Evolutionary conservation across 2,797 vertebrate species (phyloP), one percentile per base, ranked within the genome.

Genomic region (Microctenopoma stevenorrisi): DNA sequence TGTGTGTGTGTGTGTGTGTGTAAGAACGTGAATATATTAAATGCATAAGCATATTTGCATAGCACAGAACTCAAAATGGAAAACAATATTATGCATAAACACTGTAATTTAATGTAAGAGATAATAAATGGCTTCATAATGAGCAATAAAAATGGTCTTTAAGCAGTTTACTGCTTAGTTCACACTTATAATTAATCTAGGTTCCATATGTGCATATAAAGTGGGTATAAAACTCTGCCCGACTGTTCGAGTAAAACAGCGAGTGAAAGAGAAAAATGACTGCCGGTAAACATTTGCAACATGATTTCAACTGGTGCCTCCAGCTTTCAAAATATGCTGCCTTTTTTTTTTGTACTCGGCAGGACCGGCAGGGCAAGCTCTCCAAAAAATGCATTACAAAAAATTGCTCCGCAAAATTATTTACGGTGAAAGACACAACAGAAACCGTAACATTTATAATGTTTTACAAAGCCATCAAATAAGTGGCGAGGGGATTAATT

Each of bases 401-500:
- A 82, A 71, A 81, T 50, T 64, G 72, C 81, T 82, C 74, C 63
- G 61, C 58, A 70, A 90, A 88, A 91, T 91, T 89, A 93, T 93
- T 89, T 88, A 90, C 77, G 50, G 83, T 59, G 68, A 82, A 89
- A 86, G 48, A 65, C 87, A 90, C 82, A 90, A 89, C 86, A 89
- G 86, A 91, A 91, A 89, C 89, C 82, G 84, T 90, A 93, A 93
- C 92, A 94, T 94, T 92, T 91, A 92, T 91, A 92, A 94, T 94
- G 93, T 94, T 95, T 94, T 95, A 95, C 94, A 94, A 94, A 94
- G 88, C 92, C 94, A 94, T 94, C 94, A 94, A 91, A 94, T 93
- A 96, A 95, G 94, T 92, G 93, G 92, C 92, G 91, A 91, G 88
- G 86, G 93, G 93, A 96, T 94, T 96, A 94, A 96, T 96, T 93